phyloP scores from a whole-genome alignment of 23 tunicate genomes.

The Halocynthia aurantium region DNA sequence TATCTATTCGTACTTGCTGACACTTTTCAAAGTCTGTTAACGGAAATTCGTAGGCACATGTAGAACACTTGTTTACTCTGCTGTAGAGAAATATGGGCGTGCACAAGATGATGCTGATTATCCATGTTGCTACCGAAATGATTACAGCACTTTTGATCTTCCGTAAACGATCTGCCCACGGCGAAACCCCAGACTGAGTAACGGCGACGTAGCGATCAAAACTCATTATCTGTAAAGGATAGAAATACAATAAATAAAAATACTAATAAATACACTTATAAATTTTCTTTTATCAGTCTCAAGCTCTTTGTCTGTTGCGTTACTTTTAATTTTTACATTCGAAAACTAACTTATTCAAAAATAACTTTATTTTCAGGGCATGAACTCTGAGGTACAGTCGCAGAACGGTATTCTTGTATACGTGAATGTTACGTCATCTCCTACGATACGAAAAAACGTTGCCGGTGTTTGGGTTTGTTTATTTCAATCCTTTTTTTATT shows the following conservation, averaged over 20 bases:
- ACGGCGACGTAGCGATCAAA: slow-evolving; percentile 93
- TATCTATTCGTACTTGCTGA: slow-evolving; percentile 1
- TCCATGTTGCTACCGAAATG: slow-evolving; percentile 63
- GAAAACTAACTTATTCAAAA: too few relatives aligned
- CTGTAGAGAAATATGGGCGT: slow-evolving; percentile 57
- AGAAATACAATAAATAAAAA: background rate
- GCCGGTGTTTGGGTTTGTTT: too few relatives aligned
- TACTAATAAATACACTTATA: background rate
- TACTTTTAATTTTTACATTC: too few relatives aligned
- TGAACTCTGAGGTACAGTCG: too few relatives aligned
- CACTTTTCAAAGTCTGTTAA: slow-evolving; percentile 18
- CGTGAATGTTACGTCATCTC: too few relatives aligned
- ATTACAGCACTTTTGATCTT: slow-evolving; percentile 46
- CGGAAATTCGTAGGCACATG: slow-evolving; percentile 40
- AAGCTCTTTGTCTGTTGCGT: too few relatives aligned
- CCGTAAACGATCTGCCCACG: slow-evolving; percentile 45
- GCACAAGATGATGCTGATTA: slow-evolving; percentile 45
- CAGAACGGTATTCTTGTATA: too few relatives aligned
- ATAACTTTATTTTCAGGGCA: too few relatives aligned
- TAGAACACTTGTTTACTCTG: slow-evolving; percentile 28
- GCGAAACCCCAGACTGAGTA: slow-evolving; percentile 68
- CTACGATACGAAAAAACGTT: too few relatives aligned
- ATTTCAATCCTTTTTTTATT: too few relatives aligned
- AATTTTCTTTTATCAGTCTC: too few relatives aligned
- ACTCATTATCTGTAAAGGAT: slow-evolving; percentile 74